Conservation (phyloP, 2,888 invertebrate genomes). For the Nasonia oneida region DNA sequence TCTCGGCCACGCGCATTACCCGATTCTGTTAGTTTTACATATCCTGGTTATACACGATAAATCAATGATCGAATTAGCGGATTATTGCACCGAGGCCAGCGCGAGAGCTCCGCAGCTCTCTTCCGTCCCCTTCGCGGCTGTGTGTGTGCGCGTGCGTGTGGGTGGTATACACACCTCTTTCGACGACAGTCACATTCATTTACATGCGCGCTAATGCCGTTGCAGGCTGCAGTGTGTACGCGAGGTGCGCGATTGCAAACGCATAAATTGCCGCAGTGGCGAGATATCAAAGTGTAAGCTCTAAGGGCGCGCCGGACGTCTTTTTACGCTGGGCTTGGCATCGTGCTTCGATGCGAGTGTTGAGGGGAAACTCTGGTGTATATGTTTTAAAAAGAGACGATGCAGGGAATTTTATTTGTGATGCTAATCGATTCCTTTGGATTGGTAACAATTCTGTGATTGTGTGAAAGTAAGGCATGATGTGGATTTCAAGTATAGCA, state of each 20-base stretch:
- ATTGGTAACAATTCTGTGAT: too few relatives aligned
- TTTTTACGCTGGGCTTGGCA: neutral
- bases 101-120: neutral
- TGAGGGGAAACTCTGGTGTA: neutral
- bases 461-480: too few relatives aligned
- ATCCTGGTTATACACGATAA: conserved; percentile 68
- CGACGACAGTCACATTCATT: conserved; percentile 64
- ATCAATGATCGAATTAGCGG: conserved; percentile 77
- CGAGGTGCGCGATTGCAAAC: conserved; percentile 39
- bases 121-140: neutral
- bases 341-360: neutral
- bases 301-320: conserved; percentile 11
- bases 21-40: conserved; percentile 69
- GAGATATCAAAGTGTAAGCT: conserved; percentile 41
- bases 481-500: too few relatives aligned
- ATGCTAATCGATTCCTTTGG: too few relatives aligned
- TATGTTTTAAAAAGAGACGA: neutral
- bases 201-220: conserved; percentile 67
- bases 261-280: conserved; percentile 66
- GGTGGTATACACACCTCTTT: conserved; percentile 4
- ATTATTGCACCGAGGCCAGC: conserved; percentile 68
- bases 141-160: neutral
- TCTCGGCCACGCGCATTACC: conserved; percentile 62
- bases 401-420: neutral
- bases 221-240: conserved; percentile 66